A percentile compares a stretch with the other conserved stretches of the same genome.
Evolutionary conservation across 2,113 vertebrate species (phyloP).

Genomic region (Indicator indicator): DNA sequence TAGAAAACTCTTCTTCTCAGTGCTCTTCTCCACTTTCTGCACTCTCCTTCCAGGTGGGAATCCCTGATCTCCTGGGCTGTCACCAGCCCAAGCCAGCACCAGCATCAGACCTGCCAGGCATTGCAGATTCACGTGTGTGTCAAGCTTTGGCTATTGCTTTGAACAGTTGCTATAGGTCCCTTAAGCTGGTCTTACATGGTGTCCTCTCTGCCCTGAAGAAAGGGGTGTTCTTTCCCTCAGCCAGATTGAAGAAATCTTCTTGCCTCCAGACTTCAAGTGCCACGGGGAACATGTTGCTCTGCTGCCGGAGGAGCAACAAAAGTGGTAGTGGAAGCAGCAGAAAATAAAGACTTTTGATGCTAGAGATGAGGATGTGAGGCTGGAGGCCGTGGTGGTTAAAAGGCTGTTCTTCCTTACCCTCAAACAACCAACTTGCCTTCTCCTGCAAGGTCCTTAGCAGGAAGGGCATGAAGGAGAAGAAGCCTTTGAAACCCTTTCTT

Average conservation of each 20-base stretch:
- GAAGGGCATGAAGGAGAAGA: neutral
- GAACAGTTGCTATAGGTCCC: neutral
- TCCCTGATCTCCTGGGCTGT: neutral
- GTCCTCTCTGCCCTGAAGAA: neutral
- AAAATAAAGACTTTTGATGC: neutral
- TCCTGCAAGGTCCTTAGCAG: neutral
- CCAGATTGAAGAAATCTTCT: neutral
- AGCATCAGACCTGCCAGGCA: neutral
- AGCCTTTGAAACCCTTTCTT: neutral
- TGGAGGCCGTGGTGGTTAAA: neutral
- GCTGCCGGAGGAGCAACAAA: accelerated
- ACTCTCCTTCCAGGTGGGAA: neutral
- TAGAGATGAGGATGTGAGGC: neutral
- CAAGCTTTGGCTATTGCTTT: neutral
- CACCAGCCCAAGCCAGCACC: neutral
- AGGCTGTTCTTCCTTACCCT: neutral
- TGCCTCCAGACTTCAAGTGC: neutral
- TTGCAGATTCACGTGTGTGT: accelerated
- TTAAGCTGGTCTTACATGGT: neutral
- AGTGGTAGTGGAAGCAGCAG: neutral
- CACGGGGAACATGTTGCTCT: accelerated
- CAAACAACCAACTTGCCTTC: neutral
- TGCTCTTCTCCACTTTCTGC: neutral
- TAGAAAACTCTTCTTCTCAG: neutral
- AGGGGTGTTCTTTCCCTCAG: neutral